phyloP scores from a whole-genome alignment of 2,113 vertebrate genomes.

The Holacanthus passer region DNA sequence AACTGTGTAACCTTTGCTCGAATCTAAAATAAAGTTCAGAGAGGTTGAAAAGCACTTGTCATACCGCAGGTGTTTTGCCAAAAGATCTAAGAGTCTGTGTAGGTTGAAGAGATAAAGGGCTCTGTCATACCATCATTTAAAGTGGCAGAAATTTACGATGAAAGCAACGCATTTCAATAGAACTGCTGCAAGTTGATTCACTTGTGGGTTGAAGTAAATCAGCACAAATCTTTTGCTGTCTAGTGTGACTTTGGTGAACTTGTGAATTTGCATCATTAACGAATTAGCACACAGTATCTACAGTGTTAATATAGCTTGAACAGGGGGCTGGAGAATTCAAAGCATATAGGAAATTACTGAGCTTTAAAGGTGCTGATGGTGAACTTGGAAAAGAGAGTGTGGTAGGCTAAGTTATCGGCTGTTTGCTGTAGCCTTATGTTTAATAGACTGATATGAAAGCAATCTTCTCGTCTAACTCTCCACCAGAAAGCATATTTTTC shows the following conservation, averaged over 20 bases:
- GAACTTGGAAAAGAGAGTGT: background rate
- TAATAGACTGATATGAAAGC: background rate
- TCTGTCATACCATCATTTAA: background rate
- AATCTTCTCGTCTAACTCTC: background rate
- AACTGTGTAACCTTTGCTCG: background rate
- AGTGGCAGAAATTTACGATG: background rate
- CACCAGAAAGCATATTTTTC: background rate
- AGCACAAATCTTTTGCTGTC: background rate
- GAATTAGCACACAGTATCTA: background rate
- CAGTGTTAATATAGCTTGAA: background rate
- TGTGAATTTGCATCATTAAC: too few relatives aligned
- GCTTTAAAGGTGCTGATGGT: background rate
- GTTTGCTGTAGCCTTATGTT: background rate
- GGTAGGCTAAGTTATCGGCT: background rate
- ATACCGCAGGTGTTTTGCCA: background rate
- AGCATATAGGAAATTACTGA: background rate
- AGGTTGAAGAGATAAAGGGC: background rate
- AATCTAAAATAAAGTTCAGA: constrained; percentile 1
- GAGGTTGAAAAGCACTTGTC: background rate
- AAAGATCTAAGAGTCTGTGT: background rate
- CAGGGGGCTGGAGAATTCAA: background rate
- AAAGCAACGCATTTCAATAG: background rate
- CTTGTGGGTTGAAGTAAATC: background rate
- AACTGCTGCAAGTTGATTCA: background rate
- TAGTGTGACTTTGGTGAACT: background rate